A percentile compares a stretch with the other conserved stretches of the same genome.
Evolutionary conservation across 2,113 vertebrate genomes (phyloP).

Genomic region (Psittacula cyanocephala): DNA sequence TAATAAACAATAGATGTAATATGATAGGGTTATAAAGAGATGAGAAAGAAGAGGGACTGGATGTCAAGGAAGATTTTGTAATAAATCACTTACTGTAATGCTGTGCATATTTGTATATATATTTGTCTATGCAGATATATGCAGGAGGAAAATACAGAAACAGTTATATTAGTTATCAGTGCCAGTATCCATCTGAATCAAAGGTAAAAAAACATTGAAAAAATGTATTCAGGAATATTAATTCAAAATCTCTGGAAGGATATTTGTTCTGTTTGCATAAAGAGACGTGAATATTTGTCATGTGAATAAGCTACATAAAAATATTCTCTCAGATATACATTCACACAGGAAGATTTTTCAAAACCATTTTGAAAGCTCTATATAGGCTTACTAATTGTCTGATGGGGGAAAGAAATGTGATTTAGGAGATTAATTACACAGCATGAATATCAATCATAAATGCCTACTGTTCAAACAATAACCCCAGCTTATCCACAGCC

Average conservation of each 20-base stretch:
- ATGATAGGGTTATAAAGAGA: background rate
- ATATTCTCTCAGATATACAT: background rate
- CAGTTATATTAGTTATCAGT: background rate
- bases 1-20: background rate
- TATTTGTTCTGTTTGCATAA: background rate
- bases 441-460: background rate
- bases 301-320: background rate
- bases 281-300: background rate
- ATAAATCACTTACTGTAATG: background rate
- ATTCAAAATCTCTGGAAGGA: background rate
- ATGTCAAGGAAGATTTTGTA: background rate
- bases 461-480: background rate
- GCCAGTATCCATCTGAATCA: background rate
- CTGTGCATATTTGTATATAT: background rate
- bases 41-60: background rate
- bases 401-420: background rate
- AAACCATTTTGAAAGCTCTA: background rate
- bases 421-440: background rate
- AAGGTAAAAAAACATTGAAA: background rate
- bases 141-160: background rate
- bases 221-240: background rate
- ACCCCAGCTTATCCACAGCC: background rate
- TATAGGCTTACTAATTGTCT: background rate
- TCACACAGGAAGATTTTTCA: background rate
- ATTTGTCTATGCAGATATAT: background rate